Base-by-base conservation (phyloP, 64 coral and sea anemone species). In the Porites australiensis region DNA sequence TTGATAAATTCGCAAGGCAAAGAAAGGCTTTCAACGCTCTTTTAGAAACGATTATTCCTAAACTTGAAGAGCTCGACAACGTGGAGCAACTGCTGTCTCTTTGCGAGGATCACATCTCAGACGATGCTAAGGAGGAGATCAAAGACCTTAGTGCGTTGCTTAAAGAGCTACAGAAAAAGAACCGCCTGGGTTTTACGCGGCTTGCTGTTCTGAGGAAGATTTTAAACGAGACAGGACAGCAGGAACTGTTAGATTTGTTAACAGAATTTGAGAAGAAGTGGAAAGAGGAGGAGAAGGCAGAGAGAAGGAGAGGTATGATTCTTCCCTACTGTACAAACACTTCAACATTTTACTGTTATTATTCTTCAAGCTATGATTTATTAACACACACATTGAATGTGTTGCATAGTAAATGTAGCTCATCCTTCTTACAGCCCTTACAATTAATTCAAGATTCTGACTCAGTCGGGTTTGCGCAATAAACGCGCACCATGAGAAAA, bases 61-160 rank as follows among this genome's bases (percentile, higher is more conserved):
- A 16, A 78, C 75, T 78, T 19, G 75, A 78, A 6, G 75, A 78
- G 8, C 49, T 58, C 49, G 50, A 78, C 50, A 50, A 57, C 55
- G 2, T 78, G 50, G 19, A 78, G n/a, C 18, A 50, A 55, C 75
- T 78, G 50, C 2, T 78, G 14, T n/a, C 75, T 1, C 14, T 57
- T 7, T 78, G 75, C 20, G 8, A 4, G 46, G 75, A n/a, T 53
- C 50, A 55, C 0, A 11, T 77, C 4, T 22, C 49, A 5, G 50
- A 77, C 18, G 50, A 55, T 18, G 18, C 6, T 55, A 50, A 77
- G 48, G 75, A 18, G 15, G 18, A 22, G 6, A 77, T 77, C 23
- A 15, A 58, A 5, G 75, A 77, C 48, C 50, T 77, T 22, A 50
- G 75, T 16, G n/a, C 75, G 16, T 23, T 77, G 49, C 22, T 77